Conservation (phyloP, 2,113 vertebrate species). For the Bothrops jararaca region DNA sequence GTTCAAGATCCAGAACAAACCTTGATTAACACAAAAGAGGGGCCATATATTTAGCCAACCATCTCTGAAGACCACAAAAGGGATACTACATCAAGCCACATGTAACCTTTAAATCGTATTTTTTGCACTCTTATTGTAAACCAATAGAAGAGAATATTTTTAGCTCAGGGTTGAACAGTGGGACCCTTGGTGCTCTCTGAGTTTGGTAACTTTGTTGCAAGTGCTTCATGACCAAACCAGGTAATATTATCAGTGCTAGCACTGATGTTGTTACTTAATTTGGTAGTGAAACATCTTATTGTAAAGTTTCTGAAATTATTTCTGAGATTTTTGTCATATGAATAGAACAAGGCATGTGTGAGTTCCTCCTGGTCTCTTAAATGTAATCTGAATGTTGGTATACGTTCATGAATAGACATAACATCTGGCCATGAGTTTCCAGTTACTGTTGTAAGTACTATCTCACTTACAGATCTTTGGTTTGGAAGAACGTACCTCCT, state of each 20-base stretch:
- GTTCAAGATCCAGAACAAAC: too few relatives aligned
- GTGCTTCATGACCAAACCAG: background rate
- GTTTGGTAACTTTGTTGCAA: background rate
- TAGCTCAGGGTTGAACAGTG: background rate
- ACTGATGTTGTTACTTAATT: background rate
- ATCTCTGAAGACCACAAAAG: background rate
- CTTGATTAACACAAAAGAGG: background rate
- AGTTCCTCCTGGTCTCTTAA: background rate
- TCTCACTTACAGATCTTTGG: background rate
- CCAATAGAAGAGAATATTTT: background rate
- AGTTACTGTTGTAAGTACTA: background rate
- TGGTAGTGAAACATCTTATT: background rate
- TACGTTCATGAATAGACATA: background rate
- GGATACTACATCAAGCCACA: background rate
- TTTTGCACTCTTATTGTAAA: background rate
- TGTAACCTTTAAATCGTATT: background rate
- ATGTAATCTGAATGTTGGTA: background rate
- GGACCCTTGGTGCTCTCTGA: background rate
- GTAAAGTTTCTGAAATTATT: background rate
- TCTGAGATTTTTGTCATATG: background rate
- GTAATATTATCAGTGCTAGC: background rate
- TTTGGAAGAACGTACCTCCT: background rate
- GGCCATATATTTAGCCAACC: background rate
- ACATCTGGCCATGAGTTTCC: background rate
- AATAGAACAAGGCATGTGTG: background rate